Evolutionary conservation across 1,140 invertebrate genomes (phyloP), one percentile per base, ranked within the genome.

Genomic region (Drosophila yakuba): DNA sequence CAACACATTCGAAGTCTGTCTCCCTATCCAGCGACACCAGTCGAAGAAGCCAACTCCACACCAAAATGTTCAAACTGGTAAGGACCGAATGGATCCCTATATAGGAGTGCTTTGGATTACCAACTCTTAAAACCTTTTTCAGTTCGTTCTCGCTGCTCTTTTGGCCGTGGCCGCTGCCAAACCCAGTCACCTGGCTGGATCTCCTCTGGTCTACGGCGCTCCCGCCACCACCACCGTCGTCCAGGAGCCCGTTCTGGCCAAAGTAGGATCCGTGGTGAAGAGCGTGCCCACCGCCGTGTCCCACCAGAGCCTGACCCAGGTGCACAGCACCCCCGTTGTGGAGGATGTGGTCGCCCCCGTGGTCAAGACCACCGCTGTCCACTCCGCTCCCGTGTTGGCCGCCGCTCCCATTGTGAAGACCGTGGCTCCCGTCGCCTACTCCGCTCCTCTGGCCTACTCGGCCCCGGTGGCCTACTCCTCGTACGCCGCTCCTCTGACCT

Each of bases 121-220:
- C 20, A 15, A 72, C 57, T 28, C n/a, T 0, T 20, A 15, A 23
- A 15, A 38, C 3, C 15, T 8, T 25, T 7, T 63, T 69, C 69
- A 94, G 94, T 84, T 94, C 84, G 94, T 94, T 91, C 93, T 95
- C 91, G 93, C 93, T 80, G 93, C 94, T 73, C 78, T 95, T 74
- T 74, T 95, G 84, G 94, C 94, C 72, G 92, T 93, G 15, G 94
- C 93, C 39, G 86, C 93, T 60, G 94, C 94, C 57, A 92, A 93
- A 58, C 94, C 94, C 14, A 93, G 93, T 10, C 72, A 79, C 41
- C 57, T 82, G 71, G 75, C 72, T n/a, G 74, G 56, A n/a, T 71
- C 80, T 20, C 83, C 88, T 7, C 38, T 91, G 52, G 82, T 91
- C 36, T 81, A 88, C 41, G 79, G 74, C 55, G 77, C 81, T 15